These are phyloP conservation scores for Porites australiensis DNA, from an alignment of 64 coral and sea anemone genomes.

Conservation along the genomic window DNA sequence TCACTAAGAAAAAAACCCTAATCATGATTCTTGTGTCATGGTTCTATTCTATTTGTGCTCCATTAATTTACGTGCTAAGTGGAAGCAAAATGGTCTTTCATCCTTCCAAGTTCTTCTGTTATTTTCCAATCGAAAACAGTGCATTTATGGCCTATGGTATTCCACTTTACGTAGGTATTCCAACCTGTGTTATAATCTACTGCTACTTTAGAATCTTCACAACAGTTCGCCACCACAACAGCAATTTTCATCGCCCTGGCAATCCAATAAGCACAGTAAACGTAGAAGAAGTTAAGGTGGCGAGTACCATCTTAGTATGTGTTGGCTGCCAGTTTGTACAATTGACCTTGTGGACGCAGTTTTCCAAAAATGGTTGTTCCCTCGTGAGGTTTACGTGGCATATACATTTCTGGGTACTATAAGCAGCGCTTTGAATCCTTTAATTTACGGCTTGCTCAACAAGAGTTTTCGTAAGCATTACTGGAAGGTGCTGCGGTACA, in stretches of 20 bases:
- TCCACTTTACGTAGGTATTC: conserved; percentile 20
- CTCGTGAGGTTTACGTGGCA: conserved; percentile 28
- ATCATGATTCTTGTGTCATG: too few species aligned
- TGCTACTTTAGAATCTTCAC: too few species aligned
- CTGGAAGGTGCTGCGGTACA: not conserved
- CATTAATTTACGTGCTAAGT: conserved; percentile 47
- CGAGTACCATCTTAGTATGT: conserved; percentile 57
- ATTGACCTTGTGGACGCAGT: conserved; percentile 66
- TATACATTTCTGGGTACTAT: conserved; percentile 63
- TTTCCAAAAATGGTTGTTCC: conserved; percentile 36
- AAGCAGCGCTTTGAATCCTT: conserved; percentile 63
- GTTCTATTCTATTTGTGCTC: conserved; percentile 20
- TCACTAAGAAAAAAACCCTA: too few species aligned
- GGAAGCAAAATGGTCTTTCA: conserved; percentile 61
- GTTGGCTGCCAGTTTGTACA: conserved; percentile 57
- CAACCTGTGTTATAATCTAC: not conserved
- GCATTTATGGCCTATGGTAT: conserved; percentile 27
- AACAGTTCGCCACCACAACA: conserved; percentile 12
- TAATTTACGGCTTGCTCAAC: conserved; percentile 77
- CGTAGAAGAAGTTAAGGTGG: conserved; percentile 73
- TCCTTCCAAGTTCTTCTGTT: not conserved
- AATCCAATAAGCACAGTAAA: not conserved
- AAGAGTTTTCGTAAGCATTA: conserved; percentile 59
- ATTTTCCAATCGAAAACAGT: conserved; percentile 21
- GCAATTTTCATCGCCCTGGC: conserved; percentile 23